Evolutionary conservation across 2,113 vertebrate species (phyloP).

Genomic region (Hippocampus abdominalis): DNA sequence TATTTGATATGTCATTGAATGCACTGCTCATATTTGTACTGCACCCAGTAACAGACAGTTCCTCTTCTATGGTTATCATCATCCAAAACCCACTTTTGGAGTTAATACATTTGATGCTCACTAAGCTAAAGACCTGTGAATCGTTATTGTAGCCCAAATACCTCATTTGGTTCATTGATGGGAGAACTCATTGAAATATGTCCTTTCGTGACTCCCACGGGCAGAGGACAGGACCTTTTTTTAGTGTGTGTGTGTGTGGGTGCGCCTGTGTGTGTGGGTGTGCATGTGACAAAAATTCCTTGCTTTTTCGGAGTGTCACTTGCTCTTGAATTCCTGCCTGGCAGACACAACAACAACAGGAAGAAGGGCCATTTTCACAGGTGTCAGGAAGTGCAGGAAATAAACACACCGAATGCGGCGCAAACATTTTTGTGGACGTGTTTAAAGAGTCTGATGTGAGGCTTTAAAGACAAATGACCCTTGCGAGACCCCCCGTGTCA

Average conservation of each 20-base stretch:
- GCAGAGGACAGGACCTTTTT: background rate
- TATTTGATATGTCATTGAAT: too few species aligned
- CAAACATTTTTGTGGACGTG: slow-evolving; percentile 61
- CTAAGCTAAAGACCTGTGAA: background rate
- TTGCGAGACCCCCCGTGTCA: too few species aligned
- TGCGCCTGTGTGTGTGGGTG: slow-evolving; percentile 4
- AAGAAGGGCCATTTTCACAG: slow-evolving; percentile 89
- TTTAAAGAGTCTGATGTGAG: slow-evolving; percentile 64
- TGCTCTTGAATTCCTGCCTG: slow-evolving; percentile 79
- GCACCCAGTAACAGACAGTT: too few species aligned
- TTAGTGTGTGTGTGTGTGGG: background rate
- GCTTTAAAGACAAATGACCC: slow-evolving; percentile 34
- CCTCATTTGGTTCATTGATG: background rate
- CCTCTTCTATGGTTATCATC: background rate
- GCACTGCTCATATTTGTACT: too few species aligned
- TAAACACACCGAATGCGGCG: slow-evolving; percentile 76
- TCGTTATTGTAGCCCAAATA: background rate
- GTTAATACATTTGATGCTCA: background rate
- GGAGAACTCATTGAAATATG: background rate
- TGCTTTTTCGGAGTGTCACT: slow-evolving; percentile 69
- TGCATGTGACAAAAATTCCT: slow-evolving; percentile 56
- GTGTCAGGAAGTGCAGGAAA: slow-evolving; percentile 92
- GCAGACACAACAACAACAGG: slow-evolving; percentile 97
- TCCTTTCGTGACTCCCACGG: background rate
- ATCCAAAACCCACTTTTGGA: background rate